A percentile compares a stretch with the other conserved stretches of the same genome.
phyloP scores from a whole-genome alignment of 1,140 invertebrate genomes.

The Plodia interpunctella region DNA sequence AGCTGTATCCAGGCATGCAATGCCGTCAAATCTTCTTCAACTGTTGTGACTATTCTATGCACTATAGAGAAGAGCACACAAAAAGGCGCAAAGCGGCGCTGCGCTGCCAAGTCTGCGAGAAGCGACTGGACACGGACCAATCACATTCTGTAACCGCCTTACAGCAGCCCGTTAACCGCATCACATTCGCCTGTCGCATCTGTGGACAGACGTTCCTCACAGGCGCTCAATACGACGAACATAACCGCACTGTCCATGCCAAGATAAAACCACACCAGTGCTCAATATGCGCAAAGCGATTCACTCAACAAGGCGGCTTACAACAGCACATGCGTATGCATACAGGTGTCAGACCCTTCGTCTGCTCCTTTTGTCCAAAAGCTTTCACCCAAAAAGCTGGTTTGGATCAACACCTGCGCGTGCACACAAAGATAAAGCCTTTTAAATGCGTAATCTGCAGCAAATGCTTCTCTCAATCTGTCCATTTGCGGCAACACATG shows the following conservation, averaged over 20 bases:
- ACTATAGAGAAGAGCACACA: slow-evolving; percentile 68
- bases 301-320: slow-evolving; percentile 67
- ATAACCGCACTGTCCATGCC: slow-evolving; percentile 72
- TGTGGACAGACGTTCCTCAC: slow-evolving; percentile 71
- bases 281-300: slow-evolving; percentile 63
- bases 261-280: slow-evolving; percentile 72
- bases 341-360: slow-evolving; percentile 89
- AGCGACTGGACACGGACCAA: slow-evolving; percentile 51
- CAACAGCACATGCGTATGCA: slow-evolving; percentile 79
- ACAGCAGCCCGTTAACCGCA: slow-evolving; percentile 18
- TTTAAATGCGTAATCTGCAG: slow-evolving; percentile 84
- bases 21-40: slow-evolving; percentile 66
- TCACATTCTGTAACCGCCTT: slow-evolving; percentile 18
- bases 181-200: slow-evolving; percentile 49
- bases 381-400: slow-evolving; percentile 88
- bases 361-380: slow-evolving; percentile 89
- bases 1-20: slow-evolving; percentile 42
- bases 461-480: slow-evolving; percentile 79
- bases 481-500: slow-evolving; percentile 73
- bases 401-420: slow-evolving; percentile 80
- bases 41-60: slow-evolving; percentile 70
- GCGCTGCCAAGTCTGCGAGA: slow-evolving; percentile 73
- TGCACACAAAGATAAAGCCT: slow-evolving; percentile 81
- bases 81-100: slow-evolving; percentile 61
- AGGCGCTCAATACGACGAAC: slow-evolving; percentile 60